Evolutionary conservation across 2,113 vertebrate genomes (phyloP).

Genomic region (Pantherophis guttatus): DNA sequence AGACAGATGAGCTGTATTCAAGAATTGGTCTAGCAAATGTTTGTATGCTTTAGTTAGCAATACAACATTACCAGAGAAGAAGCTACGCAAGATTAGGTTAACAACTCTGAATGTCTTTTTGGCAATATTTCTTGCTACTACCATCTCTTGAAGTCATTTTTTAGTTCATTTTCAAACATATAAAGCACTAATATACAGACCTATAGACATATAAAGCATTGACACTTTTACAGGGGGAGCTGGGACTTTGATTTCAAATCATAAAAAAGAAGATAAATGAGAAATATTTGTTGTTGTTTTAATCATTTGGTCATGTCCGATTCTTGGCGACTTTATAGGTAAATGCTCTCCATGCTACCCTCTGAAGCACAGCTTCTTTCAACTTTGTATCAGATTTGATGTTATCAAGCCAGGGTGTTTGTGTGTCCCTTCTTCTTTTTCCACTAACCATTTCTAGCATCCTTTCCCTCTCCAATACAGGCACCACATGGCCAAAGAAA

Average conservation of each 20-base stretch:
- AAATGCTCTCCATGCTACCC: neutral
- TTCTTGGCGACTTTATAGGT: neutral
- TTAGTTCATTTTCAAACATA: neutral
- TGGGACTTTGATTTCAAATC: neutral
- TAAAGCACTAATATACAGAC: neutral
- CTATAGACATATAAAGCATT: too few relatives aligned
- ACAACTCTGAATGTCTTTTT: too few relatives aligned
- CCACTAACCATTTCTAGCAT: neutral
- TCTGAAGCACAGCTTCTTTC: neutral
- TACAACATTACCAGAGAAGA: too few relatives aligned
- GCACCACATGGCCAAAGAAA: neutral
- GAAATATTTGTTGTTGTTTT: neutral
- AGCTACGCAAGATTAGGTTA: too few relatives aligned
- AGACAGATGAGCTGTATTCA: too few relatives aligned
- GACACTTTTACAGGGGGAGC: too few relatives aligned
- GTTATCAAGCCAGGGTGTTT: neutral
- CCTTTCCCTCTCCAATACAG: neutral
- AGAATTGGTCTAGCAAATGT: too few relatives aligned
- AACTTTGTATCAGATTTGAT: neutral
- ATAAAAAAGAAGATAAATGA: neutral
- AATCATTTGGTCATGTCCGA: neutral
- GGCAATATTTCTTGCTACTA: neutral
- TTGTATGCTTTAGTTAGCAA: too few relatives aligned
- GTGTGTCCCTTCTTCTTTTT: neutral
- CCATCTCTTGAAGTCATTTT: neutral